Evolutionary conservation across 2,797 vertebrate genomes (phyloP).

Genomic region (Danio aesculapii): DNA sequence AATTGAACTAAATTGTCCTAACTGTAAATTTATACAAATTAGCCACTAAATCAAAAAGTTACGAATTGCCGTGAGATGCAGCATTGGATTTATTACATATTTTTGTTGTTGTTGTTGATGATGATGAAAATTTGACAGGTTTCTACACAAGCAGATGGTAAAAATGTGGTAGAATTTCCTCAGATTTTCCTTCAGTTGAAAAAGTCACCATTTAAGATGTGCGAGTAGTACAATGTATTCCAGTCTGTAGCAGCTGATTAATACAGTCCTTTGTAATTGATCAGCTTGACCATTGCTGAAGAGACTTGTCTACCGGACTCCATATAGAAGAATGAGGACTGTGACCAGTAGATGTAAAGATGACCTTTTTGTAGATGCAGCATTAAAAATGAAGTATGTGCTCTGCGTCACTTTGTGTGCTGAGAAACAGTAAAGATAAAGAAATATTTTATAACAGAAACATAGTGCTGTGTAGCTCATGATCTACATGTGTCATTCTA

Average conservation of each 20-base stretch:
- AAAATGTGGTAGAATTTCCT: background rate
- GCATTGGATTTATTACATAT: too few relatives aligned
- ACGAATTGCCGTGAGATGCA: too few relatives aligned
- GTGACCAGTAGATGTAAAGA: slow-evolving; percentile 27
- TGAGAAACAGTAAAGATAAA: slow-evolving; percentile 50
- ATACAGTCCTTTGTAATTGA: too few relatives aligned
- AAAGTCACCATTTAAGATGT: background rate
- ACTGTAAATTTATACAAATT: too few relatives aligned
- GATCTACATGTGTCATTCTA: background rate
- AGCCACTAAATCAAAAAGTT: too few relatives aligned
- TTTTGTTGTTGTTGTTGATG: too few relatives aligned
- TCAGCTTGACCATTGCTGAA: too few relatives aligned
- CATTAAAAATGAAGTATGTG: slow-evolving; percentile 65
- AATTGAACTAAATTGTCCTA: too few relatives aligned
- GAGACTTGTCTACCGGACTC: background rate
- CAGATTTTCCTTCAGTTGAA: background rate
- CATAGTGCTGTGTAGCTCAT: background rate
- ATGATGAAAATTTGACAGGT: too few relatives aligned
- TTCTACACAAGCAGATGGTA: background rate
- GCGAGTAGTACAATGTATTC: too few relatives aligned
- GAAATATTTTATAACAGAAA: background rate
- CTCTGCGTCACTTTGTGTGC: slow-evolving; percentile 53
- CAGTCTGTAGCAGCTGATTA: too few relatives aligned
- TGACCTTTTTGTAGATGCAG: slow-evolving; percentile 48
- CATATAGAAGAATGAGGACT: slow-evolving; percentile 39